phyloP scores from a whole-genome alignment of 2,888 invertebrate genomes.

The Eilema caniola region DNA sequence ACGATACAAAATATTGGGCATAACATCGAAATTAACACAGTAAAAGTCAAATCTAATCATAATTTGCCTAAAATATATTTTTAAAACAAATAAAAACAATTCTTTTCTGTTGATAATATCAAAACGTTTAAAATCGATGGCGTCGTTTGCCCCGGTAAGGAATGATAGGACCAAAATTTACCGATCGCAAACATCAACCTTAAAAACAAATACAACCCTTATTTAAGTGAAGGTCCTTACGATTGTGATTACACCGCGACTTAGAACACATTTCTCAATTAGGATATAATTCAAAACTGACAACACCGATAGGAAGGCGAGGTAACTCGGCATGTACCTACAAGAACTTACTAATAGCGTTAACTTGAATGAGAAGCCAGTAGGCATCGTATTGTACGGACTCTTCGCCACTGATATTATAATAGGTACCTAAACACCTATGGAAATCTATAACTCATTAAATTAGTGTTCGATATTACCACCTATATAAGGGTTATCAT shows the following conservation, averaged over 20 bases:
- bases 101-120: conserved; percentile 57
- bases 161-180: conserved; percentile 89
- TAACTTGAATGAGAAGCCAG: no score
- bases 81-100: conserved; percentile 45
- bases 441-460: not conserved
- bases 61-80: conserved; percentile 32
- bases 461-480: conserved; percentile 7
- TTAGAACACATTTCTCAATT: not conserved
- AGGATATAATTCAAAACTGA: not conserved
- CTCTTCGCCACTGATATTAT: no score
- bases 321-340: no score
- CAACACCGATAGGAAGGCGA: not conserved
- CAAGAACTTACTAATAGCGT: no score
- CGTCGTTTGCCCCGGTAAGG: conserved; percentile 85
- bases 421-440: no score
- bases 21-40: conserved; percentile 34
- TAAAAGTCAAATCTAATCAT: conserved; percentile 31
- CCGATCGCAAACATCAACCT: conserved; percentile 81
- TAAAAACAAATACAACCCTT: conserved; percentile 44
- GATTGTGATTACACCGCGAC: not conserved
- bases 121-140: conserved; percentile 63
- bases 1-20: conserved; percentile 43
- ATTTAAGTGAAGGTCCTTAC: conserved; percentile 9
- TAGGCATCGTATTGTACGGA: no score
- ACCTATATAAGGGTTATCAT: conserved; percentile 36